Percentiles rank a stretch among this genome's conserved stretches.
phyloP scores from a whole-genome alignment of 2,888 invertebrate genomes.

The Lobophora halterata region DNA sequence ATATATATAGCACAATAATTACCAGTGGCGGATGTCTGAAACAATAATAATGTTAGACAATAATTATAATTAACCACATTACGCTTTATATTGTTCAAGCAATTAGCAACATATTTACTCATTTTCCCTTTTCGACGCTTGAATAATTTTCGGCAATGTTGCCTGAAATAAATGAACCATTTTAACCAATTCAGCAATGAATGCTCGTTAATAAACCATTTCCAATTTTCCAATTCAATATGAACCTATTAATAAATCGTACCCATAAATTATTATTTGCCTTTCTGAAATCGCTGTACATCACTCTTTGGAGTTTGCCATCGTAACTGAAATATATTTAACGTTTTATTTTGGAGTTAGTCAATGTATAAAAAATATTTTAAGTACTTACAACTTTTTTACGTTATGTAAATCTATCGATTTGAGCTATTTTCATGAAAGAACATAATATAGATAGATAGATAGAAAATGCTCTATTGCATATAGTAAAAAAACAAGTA shows the following conservation, averaged over 20 bases:
- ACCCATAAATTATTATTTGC: conserved; percentile 5
- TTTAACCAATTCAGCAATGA: too few species aligned
- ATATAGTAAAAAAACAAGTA: too few species aligned
- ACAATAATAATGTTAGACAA: conserved; percentile 1
- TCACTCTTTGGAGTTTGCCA: conserved; percentile 1
- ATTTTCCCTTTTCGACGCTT: too few species aligned
- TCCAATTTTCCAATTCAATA: too few species aligned
- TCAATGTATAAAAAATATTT: too few species aligned
- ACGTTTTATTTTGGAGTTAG: conserved; percentile 2
- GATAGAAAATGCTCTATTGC: too few species aligned
- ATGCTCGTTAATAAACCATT: too few species aligned
- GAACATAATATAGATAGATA: too few species aligned
- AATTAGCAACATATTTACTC: too few species aligned
- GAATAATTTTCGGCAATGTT: neutral
- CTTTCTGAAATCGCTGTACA: conserved; percentile 11
- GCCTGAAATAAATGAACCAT: neutral
- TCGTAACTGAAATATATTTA: conserved; percentile 6
- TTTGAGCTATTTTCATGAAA: too few species aligned
- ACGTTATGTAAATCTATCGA: too few species aligned
- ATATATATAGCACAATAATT: conserved; percentile 8
- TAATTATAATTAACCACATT: neutral
- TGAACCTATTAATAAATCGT: neutral
- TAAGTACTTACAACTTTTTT: too few species aligned
- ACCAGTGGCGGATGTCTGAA: conserved; percentile 19
- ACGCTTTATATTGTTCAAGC: neutral